A percentile compares a stretch with the other conserved stretches of the same genome.
phyloP scores from a whole-genome alignment of 2,797 vertebrate genomes.

The Masticophis lateralis region DNA sequence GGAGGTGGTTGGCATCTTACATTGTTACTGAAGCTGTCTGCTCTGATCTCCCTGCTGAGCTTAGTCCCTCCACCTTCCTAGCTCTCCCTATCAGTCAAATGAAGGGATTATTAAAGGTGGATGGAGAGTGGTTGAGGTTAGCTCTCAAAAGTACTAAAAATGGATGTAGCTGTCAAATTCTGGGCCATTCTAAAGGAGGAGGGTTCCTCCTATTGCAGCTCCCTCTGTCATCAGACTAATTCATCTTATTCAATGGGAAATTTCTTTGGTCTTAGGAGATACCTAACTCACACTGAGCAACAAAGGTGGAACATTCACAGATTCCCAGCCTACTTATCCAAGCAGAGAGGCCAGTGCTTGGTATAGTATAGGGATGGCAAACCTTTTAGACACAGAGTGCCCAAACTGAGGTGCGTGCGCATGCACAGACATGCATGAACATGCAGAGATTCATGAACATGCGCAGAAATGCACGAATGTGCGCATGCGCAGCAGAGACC shows the following conservation, averaged over 20 bases:
- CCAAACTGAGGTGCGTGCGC: no score
- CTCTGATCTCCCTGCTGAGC: neutral
- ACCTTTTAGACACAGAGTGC: no score
- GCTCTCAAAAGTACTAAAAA: neutral
- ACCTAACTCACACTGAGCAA: neutral
- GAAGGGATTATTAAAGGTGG: neutral
- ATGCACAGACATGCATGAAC: no score
- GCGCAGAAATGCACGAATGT: no score
- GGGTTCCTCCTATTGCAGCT: neutral
- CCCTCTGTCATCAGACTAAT: neutral
- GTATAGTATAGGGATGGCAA: neutral
- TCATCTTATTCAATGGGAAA: neutral
- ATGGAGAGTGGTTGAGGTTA: neutral
- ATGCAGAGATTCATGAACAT: no score
- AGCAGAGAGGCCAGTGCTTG: neutral
- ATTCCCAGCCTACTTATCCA: neutral
- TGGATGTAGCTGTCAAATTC: neutral
- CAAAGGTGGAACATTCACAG: neutral
- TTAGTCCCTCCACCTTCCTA: neutral
- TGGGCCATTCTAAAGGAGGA: neutral
- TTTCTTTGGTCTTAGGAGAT: neutral
- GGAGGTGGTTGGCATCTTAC: neutral
- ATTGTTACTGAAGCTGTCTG: neutral
- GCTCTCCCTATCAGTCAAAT: neutral
- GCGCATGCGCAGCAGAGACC: no score